Base-by-base conservation (phyloP, 1,140 invertebrate species). In the Ruditapes philippinarum region DNA sequence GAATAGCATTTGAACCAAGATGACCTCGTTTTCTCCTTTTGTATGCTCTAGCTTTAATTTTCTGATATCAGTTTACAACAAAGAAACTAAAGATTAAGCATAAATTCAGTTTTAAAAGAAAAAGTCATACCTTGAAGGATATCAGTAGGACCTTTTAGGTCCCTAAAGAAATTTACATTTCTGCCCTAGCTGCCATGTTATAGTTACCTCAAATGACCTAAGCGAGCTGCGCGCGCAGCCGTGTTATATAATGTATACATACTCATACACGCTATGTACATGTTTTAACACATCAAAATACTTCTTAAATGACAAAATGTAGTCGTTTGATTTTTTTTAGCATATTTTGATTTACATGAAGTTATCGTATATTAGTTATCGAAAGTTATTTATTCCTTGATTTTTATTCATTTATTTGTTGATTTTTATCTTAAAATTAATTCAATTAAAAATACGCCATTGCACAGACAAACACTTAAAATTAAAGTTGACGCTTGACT, bases 121-220 rank as follows among this genome's bases (percentile, higher is more conserved):
- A 38, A 51, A 45, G 49, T 83, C 80, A 28, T 82, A 81, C 79
- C 70, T 78, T 74, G 76, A 87, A 45, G 62, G 45, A 84, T 86
- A 57, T 54, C 31, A 60, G 68, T 28, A 14, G 84, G 84, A 87
- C 89, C 79, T 80, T 78, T 28, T 33, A 65, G 83, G 83, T 57
- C 79, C 89, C 76, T 65, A 82, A 76, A 86, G 36, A 54, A 40
- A 11, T 60, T 80, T 86, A 36, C 49, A 73, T 60, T 19, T 38
- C 70, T 28, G 78, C 62, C 57, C 51, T 40, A 65, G 84, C 79
- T 87, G 89, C 83, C 88, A 89, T 89, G 76, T 85, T 84, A 86
- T 78, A 49, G 62, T 86, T 90, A 81, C 84, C 80, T 79, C 79
- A 90, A 78, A 86, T 90, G 89, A 90, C 89, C 83, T 83, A 90